Percentiles rank a stretch among this genome's conserved stretches.
These are phyloP conservation scores for Heptranchias perlo DNA, from an alignment of 2,113 vertebrate genomes.

Conservation along the genomic window DNA sequence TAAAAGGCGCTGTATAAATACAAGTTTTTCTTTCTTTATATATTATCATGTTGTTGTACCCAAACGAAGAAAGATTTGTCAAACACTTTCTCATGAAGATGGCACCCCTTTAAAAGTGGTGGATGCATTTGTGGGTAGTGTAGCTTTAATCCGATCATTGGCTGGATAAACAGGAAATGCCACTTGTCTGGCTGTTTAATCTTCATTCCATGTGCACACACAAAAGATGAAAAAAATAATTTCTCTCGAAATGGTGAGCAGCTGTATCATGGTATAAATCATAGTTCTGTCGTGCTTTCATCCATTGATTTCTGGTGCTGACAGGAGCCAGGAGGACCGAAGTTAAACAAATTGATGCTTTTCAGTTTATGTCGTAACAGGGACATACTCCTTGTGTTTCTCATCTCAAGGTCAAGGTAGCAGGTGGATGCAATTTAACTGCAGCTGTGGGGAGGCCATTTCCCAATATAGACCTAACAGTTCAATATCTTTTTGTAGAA, in stretches of 20 bases:
- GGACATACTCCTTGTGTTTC: not conserved
- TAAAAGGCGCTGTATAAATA: no score
- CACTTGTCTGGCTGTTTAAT: slow-evolving; percentile 3
- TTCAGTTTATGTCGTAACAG: not conserved
- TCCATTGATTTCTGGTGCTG: not conserved
- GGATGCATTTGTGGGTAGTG: not conserved
- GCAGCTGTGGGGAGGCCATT: not conserved
- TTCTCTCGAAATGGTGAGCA: slow-evolving; percentile 2
- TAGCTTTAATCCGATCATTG: not conserved
- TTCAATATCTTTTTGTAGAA: not conserved
- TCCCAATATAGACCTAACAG: not conserved
- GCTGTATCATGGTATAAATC: not conserved
- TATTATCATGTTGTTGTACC: not conserved
- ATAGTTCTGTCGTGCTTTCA: not conserved
- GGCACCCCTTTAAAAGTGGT: not conserved
- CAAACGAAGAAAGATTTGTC: not conserved
- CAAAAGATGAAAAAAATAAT: not conserved
- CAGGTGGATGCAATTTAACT: slow-evolving; percentile 7
- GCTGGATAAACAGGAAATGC: not conserved
- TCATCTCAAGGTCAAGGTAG: not conserved
- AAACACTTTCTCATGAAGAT: not conserved
- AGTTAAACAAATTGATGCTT: slow-evolving; percentile 30
- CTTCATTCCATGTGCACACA: not conserved
- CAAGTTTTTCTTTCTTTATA: not conserved
- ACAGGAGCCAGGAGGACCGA: not conserved